A percentile compares a stretch with the other conserved stretches of the same genome.
phyloP scores from a whole-genome alignment of 2,113 vertebrate genomes.

The Labrus mixtus region DNA sequence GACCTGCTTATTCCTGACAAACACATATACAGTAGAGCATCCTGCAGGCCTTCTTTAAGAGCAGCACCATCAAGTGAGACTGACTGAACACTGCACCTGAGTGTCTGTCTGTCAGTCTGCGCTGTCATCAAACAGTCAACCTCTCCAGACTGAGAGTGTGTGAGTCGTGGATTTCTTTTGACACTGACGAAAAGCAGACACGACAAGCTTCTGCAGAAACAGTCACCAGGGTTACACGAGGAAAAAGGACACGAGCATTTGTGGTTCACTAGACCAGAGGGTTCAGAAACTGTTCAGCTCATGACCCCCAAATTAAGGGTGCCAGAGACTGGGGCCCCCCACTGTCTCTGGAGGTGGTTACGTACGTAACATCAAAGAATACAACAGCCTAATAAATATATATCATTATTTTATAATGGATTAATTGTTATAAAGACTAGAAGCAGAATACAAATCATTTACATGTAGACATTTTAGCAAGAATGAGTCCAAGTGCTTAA shows the following conservation, averaged over 20 bases:
- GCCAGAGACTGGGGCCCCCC: too few species aligned
- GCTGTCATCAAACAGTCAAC: conserved; percentile 36
- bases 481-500: too few species aligned
- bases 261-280: conserved; percentile 35
- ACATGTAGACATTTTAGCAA: too few species aligned
- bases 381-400: too few species aligned
- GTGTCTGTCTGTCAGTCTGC: conserved; percentile 25
- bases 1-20: not conserved
- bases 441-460: too few species aligned
- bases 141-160: conserved; percentile 9
- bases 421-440: too few species aligned
- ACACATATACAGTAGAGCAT: not conserved
- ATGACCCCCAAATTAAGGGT: too few species aligned
- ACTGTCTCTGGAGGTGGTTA: too few species aligned
- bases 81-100: conserved; percentile 28
- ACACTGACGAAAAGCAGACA: conserved; percentile 71
- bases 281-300: too few species aligned
- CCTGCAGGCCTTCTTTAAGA: conserved; percentile 1
- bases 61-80: not conserved
- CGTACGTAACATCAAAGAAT: too few species aligned
- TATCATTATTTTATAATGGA: too few species aligned
- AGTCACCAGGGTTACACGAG: conserved; percentile 70
- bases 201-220: conserved; percentile 51
- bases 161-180: conserved; percentile 39
- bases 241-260: conserved; percentile 63